phyloP scores from a whole-genome alignment of 2,113 vertebrate genomes.

The Chelonoidis abingdonii region DNA sequence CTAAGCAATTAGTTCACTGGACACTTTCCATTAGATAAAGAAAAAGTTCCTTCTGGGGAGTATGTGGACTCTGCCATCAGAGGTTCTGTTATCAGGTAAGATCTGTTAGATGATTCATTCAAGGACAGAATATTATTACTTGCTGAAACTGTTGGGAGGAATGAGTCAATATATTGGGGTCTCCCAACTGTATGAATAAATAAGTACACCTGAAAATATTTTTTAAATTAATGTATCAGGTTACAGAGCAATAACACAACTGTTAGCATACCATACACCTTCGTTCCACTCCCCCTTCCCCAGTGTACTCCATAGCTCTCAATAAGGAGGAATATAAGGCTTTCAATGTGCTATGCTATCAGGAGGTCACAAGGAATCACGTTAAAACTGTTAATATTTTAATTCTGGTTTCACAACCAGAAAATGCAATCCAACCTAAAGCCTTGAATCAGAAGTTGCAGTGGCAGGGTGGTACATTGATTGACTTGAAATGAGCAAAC shows the following conservation, averaged over 20 bases:
- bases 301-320: not conserved
- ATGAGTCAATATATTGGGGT: conserved; percentile 48
- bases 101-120: conserved; percentile 12
- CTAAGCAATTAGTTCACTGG: not conserved
- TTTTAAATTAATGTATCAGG: not conserved
- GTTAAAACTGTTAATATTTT: not conserved
- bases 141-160: conserved; percentile 14
- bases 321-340: not conserved
- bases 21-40: not conserved
- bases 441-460: conserved; percentile 19
- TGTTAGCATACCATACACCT: conserved; percentile 21
- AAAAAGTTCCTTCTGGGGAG: not conserved
- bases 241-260: not conserved
- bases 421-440: conserved; percentile 18
- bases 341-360: not conserved
- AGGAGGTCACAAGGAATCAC: not conserved
- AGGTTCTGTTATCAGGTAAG: rapidly evolving
- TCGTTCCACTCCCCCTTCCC: not conserved
- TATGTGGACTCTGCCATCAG: not conserved
- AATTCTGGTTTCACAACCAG: not conserved
- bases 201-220: conserved; percentile 41
- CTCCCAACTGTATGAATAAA: conserved; percentile 30
- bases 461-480: conserved; percentile 36
- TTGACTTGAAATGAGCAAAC: conserved; percentile 15
- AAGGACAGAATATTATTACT: conserved; percentile 22